Conservation (phyloP, 2,888 invertebrate species). For the Copidosoma aretas region DNA sequence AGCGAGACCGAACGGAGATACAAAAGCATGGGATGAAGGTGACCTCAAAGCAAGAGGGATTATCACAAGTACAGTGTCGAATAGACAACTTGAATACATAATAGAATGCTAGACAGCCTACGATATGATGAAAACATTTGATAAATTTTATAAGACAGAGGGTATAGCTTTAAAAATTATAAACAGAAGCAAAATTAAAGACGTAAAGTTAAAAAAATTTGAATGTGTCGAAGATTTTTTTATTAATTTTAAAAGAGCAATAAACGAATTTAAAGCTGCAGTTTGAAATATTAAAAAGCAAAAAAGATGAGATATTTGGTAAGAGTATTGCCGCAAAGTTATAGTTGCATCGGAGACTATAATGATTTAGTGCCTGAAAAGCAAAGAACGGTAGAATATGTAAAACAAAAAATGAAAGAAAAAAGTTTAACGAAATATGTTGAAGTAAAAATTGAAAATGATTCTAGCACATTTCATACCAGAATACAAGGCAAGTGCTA, state of each 20-base stretch:
- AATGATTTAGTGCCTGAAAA: neutral
- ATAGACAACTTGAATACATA: neutral
- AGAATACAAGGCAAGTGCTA: too few relatives aligned
- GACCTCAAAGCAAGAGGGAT: too few relatives aligned
- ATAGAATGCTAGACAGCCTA: neutral
- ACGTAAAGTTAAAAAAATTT: neutral
- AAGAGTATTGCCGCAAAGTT: neutral
- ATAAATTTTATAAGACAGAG: neutral
- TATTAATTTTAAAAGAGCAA: neutral
- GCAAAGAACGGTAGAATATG: neutral
- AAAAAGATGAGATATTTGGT: neutral
- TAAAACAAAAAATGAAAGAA: neutral
- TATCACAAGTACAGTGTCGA: too few relatives aligned
- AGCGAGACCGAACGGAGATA: too few relatives aligned
- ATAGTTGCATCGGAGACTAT: neutral
- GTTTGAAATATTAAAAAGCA: neutral
- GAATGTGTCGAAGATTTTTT: neutral
- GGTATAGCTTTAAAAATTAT: neutral
- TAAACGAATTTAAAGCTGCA: neutral
- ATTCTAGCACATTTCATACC: too few relatives aligned
- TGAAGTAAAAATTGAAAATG: too few relatives aligned
- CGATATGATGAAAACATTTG: neutral
- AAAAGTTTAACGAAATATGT: too few relatives aligned
- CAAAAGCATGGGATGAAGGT: too few relatives aligned
- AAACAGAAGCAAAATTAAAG: neutral